These are phyloP conservation scores for Corythoichthys haematopterus DNA, from an alignment of 2,113 vertebrate genomes.

Conservation along the genomic window DNA sequence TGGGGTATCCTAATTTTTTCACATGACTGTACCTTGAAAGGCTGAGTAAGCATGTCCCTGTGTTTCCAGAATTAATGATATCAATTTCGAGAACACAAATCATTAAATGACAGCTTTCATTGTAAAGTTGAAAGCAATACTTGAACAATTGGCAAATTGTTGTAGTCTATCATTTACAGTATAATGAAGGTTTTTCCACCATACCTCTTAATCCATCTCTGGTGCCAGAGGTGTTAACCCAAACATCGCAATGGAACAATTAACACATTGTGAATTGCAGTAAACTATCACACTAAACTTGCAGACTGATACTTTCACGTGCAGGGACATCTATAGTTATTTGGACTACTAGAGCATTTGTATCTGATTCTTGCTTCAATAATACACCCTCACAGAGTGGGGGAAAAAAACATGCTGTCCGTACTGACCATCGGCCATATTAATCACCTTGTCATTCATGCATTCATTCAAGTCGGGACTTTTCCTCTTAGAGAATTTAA, in stretches of 20 bases:
- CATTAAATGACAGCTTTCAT: slow-evolving; percentile 20
- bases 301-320: slow-evolving; percentile 15
- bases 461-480: slow-evolving; percentile 48
- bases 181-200: slow-evolving; percentile 2
- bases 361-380: slow-evolving; percentile 21
- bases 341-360: slow-evolving; percentile 19
- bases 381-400: slow-evolving; percentile 36
- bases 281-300: slow-evolving; percentile 28
- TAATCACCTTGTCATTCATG: slow-evolving; percentile 63
- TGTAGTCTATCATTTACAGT: not conserved
- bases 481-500: slow-evolving; percentile 46
- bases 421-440: slow-evolving; percentile 40
- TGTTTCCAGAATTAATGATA: slow-evolving; percentile 36
- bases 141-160: slow-evolving; percentile 17
- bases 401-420: slow-evolving; percentile 40
- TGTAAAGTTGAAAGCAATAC: slow-evolving; percentile 25
- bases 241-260: slow-evolving; percentile 18
- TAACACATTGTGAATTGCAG: slow-evolving; percentile 23
- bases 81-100: slow-evolving; percentile 15
- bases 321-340: slow-evolving; percentile 30
- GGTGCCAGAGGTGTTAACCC: slow-evolving; percentile 16
- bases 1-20: too few species aligned
- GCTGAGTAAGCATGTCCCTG: slow-evolving; percentile 9
- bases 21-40: slow-evolving; percentile 4
- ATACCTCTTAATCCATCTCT: slow-evolving; percentile 21